Evolutionary conservation across 1,140 invertebrate genomes (phyloP), one percentile per base, ranked within the genome.

Genomic region (Zophobas morio): DNA sequence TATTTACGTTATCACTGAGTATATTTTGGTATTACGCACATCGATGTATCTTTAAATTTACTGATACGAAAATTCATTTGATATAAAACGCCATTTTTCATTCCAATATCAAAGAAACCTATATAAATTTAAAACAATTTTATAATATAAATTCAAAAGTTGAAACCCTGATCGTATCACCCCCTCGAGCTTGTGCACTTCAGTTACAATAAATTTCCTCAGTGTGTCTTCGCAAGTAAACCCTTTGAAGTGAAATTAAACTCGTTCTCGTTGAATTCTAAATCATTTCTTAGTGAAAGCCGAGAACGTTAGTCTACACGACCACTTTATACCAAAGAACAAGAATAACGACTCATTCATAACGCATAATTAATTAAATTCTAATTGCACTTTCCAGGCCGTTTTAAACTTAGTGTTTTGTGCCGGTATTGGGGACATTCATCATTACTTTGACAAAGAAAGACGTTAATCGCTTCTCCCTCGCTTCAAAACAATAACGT

Each of bases 301-400:
- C 79, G 74, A 72, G 70, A 78, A 71, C 78, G 60, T 66, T 66
- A 66, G 60, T 66, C 60, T 66, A 66, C 60, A 79, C 75, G 49
- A 77, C 76, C 63, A 75, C 70, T 71, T 79, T 60, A 77, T 40
- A 74, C 37, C 76, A 75, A 66, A 74, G 77, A 80, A 77, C 77
- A 66, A 76, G 79, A 79, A 77, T 76, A 79, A 74, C 76, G 78
- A 79, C 80, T 82, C 81, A 84, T 85, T 85, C 84, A 84, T 81
- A 82, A 81, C 81, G 83, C 83, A 84, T 85, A 85, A 85, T 85
- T 85, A 85, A 85, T 85, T 85, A 85, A 85, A 85, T 83, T 84
- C 82, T 84, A 85, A 85, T 85, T 85, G 84, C 83, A 80, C 77
- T 82, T 81, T 79, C 76, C 74, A 70, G 81, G 70, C 74, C 81